These are phyloP conservation scores for Astropecten irregularis DNA, from an alignment of 53 echinoderm and acorn worm species.

Conservation along the genomic window DNA sequence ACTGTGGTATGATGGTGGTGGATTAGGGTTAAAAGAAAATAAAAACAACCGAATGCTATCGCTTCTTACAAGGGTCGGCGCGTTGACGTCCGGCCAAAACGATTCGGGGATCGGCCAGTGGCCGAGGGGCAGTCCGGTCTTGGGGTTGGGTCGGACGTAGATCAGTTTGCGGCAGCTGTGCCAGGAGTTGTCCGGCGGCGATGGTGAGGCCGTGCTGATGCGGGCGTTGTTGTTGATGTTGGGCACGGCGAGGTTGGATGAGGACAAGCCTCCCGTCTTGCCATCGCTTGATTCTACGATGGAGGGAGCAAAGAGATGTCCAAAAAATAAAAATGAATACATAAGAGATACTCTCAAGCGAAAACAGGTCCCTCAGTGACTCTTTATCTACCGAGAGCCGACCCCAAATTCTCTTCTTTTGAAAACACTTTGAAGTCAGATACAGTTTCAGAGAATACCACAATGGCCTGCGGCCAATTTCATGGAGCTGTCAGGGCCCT, in stretches of 20 bases:
- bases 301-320: background rate
- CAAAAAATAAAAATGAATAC: too few relatives aligned
- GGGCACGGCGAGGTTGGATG: background rate
- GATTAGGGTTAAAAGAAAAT: too few relatives aligned
- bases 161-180: constrained; percentile 89
- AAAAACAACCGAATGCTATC: too few relatives aligned
- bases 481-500: too few relatives aligned
- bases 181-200: constrained; percentile 84
- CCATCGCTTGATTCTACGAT: constrained; percentile 15
- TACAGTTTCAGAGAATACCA: too few relatives aligned
- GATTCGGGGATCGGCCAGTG: constrained; percentile 99
- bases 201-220: constrained; percentile 70
- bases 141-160: constrained; percentile 95
- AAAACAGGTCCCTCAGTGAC: too few relatives aligned
- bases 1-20: too few relatives aligned
- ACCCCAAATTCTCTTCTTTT: too few relatives aligned
- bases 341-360: too few relatives aligned
- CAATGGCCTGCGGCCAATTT: too few relatives aligned
- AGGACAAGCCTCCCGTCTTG: background rate
- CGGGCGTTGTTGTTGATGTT: constrained; percentile 52
- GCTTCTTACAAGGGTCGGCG: constrained; percentile 82
- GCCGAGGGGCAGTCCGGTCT: constrained; percentile 94
- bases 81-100: constrained; percentile 95
- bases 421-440: too few relatives aligned
- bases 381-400: too few relatives aligned